Percentiles rank a stretch among this genome's conserved stretches.
These are phyloP conservation scores for Panurus biarmicus DNA, from an alignment of 2,113 vertebrate species.

Conservation along the genomic window DNA sequence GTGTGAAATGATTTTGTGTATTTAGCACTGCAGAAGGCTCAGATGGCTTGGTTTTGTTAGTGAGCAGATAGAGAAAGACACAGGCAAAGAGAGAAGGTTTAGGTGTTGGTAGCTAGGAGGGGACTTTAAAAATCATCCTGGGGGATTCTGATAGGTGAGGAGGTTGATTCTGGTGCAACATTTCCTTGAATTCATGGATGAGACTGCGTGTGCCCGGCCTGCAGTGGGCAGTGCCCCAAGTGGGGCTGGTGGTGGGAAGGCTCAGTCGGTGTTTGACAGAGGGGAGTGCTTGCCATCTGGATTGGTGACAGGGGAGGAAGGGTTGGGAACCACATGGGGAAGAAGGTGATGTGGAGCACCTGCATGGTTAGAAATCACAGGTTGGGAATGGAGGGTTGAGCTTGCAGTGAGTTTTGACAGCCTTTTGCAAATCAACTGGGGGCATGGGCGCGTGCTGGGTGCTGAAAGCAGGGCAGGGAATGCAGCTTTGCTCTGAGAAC, in stretches of 20 bases:
- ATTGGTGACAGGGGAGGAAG: background rate
- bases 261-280: background rate
- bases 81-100: background rate
- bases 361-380: rapidly evolving
- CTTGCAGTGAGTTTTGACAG: background rate
- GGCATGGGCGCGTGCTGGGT: rapidly evolving
- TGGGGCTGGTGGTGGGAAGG: background rate
- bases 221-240: background rate
- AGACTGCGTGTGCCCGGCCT: background rate
- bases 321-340: background rate
- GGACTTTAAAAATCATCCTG: background rate
- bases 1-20: background rate
- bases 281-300: background rate
- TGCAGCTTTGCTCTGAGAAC: background rate
- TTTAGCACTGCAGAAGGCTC: background rate
- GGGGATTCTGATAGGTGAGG: background rate
- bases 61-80: background rate
- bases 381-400: rapidly evolving
- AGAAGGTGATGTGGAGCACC: background rate
- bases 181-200: background rate
- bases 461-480: background rate
- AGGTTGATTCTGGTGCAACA: background rate
- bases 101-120: background rate
- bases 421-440: rapidly evolving
- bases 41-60: background rate